Evolutionary conservation across 2,797 vertebrate species (phyloP).

Genomic region (Amblyraja radiata): DNA sequence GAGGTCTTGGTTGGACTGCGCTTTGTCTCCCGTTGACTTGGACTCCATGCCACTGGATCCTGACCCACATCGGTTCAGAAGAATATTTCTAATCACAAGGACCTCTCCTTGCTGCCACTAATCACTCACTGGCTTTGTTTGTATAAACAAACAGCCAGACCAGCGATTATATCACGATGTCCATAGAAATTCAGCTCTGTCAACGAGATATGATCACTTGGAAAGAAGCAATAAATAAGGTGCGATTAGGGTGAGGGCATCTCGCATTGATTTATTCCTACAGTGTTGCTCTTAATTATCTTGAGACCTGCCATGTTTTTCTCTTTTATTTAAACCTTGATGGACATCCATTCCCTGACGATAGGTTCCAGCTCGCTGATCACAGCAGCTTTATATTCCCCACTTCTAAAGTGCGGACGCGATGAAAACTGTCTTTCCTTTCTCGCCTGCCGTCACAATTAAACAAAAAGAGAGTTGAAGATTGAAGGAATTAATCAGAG

Average conservation of each 20-base stretch:
- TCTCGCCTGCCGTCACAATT: conserved; percentile 66
- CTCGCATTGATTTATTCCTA: conserved; percentile 21
- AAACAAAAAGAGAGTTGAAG: conserved; percentile 63
- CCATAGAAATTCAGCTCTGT: background rate
- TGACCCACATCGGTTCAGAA: too few relatives aligned
- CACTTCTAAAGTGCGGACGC: background rate
- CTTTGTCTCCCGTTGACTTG: too few relatives aligned
- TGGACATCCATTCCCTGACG: background rate
- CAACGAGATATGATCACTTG: background rate
- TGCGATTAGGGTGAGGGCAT: conserved; percentile 1
- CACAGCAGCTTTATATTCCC: background rate
- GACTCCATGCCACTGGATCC: too few relatives aligned
- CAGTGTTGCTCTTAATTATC: conserved; percentile 32
- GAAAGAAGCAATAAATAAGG: conserved; percentile 11
- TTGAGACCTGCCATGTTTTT: conserved; percentile 24
- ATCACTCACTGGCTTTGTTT: background rate
- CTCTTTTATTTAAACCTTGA: conserved; percentile 20
- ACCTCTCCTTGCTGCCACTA: background rate
- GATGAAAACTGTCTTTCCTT: conserved; percentile 36
- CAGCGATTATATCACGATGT: background rate
- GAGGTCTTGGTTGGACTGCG: too few relatives aligned
- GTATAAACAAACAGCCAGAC: background rate
- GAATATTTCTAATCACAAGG: too few relatives aligned
- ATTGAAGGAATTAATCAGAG: conserved; percentile 71
- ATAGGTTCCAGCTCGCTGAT: background rate